Evolutionary conservation across 2,113 vertebrate species (phyloP), one percentile per base, ranked within the genome.

Genomic region (Pituophis catenifer): DNA sequence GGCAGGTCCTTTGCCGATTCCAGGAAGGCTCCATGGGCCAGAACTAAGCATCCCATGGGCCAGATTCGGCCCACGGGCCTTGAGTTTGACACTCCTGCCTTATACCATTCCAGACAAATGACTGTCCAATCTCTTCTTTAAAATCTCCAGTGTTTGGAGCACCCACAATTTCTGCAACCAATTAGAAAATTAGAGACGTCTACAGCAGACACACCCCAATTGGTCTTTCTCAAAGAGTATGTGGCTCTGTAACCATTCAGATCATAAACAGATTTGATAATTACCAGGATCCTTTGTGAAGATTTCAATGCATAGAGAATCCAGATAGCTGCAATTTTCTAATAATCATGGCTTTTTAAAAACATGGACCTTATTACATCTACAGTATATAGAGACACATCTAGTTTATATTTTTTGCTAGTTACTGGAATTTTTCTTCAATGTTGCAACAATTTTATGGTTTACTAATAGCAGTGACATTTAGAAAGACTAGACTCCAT

Each of bases 381-480:
- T 90, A 44, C 38, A 44, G 38, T 44, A 54, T 90, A 90, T 70
- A 3, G 54, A 54, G 55, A 91, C 90, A 89, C 59, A 13, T 94
- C 86, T 89, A 94, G 88, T 92, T 90, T 89, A 92, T 89, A 92
- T 88, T 59, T 94, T 9, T 9, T 57, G 44, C 91, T 92, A 8
- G 0, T 13, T 93, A 86, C 26, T 50, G 15, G 91, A 96, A 90
- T 62, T 4, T 89, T 95, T 91, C 62, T 94, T 89, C 54, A 3
- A 0, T 89, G 3, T 95, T 93, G 54, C 94, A 86, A 92, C 55
- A 1, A 88, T 90, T 70, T 55, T 92, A 90, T 86, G 57, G 23
- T 33, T 21, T 93, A 29, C 53, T 95, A 90, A 89, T 91, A 93
- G 13, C 91, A 90, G 65, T 52, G 92, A 91, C 24, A 86, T 93